Evolutionary conservation across 2,888 invertebrate species (phyloP), one percentile per base, ranked within the genome.

Genomic region (Piscicola geometra): DNA sequence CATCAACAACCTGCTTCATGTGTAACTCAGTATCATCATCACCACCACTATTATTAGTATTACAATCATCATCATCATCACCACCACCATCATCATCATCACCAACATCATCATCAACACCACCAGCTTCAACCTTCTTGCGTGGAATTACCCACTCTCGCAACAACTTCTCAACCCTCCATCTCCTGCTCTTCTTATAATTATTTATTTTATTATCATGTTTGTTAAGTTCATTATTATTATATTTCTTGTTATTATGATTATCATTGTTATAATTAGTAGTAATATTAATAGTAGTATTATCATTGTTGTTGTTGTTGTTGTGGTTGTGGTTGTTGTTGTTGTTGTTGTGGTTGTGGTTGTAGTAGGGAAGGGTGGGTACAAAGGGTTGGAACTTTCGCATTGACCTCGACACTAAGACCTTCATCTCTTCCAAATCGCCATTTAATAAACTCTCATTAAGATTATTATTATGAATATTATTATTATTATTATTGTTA

Each of bases 81-180:
- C 41, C 12, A 71, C 41, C 12, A 71, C 41, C 21, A 41, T 71
- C 21, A 71, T 71, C 21, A 71, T 71, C 21, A 41, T 71, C 21
- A 71, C 41, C 21, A 71, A 41, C 21, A 47, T 41, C 12, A 12
- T 25, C 25, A 41, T 71, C 12, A 41, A 41, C 41, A n/a, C 41
- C n/a, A 68, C 30, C 35, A 68, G 3, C 32, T 15, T 68, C n/a
- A 5, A 28, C n/a, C 15, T 68, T 41, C 15, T 41, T 41, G 41
- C 41, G 41, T 5, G 41, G 41, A 15, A 41, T 15, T 15, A 41
- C 41, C 41, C 41, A 41, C 41, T 41, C 41, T 5, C 41, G 5
- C 41, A 41, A 41, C n/a, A n/a, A n/a, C n/a, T n/a, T n/a, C n/a
- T n/a, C n/a, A n/a, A n/a, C n/a, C n/a, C n/a, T n/a, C 30, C 5